Evolutionary conservation across 2,888 invertebrate species (phyloP).

Genomic region (Ichneumoninae sp.): DNA sequence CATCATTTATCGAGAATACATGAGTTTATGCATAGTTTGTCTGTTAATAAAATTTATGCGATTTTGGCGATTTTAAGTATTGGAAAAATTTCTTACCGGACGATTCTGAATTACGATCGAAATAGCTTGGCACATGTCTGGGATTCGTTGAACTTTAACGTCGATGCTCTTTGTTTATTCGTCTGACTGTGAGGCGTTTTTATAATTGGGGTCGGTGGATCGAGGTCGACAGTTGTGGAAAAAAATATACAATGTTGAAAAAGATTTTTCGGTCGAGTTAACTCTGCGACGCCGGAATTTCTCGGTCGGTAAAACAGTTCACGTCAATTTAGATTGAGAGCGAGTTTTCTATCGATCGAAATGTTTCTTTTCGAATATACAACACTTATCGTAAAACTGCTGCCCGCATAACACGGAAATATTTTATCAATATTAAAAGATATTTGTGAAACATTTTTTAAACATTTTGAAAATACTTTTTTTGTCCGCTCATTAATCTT

Average conservation of each 20-base stretch:
- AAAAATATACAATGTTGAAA: background rate
- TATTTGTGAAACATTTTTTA: too few species aligned
- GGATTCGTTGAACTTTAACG: background rate
- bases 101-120: conserved; percentile 76
- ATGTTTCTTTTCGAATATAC: background rate
- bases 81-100: conserved; percentile 68
- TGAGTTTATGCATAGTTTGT: background rate
- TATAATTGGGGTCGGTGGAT: background rate
- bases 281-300: background rate
- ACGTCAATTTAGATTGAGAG: background rate
- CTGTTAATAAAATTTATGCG: conserved; percentile 33
- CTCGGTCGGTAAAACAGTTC: conserved; percentile 4
- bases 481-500: too few species aligned
- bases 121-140: conserved; percentile 67
- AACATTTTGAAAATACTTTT: too few species aligned
- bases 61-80: too few species aligned
- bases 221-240: background rate
- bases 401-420: too few species aligned
- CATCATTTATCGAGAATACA: background rate
- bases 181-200: background rate
- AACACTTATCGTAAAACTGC: too few species aligned
- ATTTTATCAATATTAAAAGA: too few species aligned
- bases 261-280: background rate
- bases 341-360: background rate
- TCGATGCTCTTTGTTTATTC: too few species aligned